Evolutionary conservation across 1,140 invertebrate species (phyloP).

Genomic region (Vollenhovia emeryi): DNA sequence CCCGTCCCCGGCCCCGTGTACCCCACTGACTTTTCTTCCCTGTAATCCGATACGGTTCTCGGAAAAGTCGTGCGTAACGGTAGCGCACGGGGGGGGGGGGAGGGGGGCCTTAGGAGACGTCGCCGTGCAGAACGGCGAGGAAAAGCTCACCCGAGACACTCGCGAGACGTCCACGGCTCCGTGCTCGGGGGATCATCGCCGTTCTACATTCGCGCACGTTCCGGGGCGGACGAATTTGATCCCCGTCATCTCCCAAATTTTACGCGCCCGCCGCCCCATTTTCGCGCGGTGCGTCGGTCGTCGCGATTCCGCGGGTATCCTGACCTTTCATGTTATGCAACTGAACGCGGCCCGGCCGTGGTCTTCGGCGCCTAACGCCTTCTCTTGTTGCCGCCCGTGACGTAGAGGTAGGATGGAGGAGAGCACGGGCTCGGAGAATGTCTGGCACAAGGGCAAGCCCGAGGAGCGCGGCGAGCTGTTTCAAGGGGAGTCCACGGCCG

Average conservation of each 20-base stretch:
- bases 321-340: not conserved
- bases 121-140: not conserved
- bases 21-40: constrained; percentile 23
- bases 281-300: not conserved
- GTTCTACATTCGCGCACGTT: not conserved
- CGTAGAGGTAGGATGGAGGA: constrained; percentile 78
- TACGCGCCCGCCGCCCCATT: not conserved
- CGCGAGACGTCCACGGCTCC: too few relatives aligned
- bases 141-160: too few relatives aligned
- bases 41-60: constrained; percentile 43
- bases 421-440: constrained; percentile 77
- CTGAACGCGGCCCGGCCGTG: not conserved
- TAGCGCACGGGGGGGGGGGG: too few relatives aligned
- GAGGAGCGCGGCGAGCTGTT: constrained; percentile 79
- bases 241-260: not conserved
- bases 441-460: constrained; percentile 79
- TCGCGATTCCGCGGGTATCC: not conserved
- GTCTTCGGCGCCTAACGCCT: not conserved
- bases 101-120: too few relatives aligned
- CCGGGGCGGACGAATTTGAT: not conserved
- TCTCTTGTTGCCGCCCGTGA: not conserved
- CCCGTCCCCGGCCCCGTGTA: not conserved
- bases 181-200: too few relatives aligned
- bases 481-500: constrained; percentile 76
- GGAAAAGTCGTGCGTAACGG: constrained; percentile 8